Conservation (phyloP, 2,888 invertebrate species). For the Tinea pellionella region DNA sequence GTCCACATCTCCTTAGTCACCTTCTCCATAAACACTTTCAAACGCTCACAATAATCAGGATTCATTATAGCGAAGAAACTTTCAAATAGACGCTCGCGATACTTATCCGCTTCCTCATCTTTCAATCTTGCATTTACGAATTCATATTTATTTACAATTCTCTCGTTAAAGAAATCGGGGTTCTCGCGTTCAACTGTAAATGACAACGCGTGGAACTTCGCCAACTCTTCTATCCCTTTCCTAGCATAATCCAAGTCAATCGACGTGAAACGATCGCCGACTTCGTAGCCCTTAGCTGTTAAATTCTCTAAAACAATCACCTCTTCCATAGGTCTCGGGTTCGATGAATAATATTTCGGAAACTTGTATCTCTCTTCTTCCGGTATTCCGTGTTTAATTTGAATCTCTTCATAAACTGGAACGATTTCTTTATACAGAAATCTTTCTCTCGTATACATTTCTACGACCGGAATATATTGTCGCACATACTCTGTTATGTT, state of each 20-base stretch:
- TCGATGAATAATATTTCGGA: conserved; percentile 12
- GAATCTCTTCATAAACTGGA: conserved; percentile 11
- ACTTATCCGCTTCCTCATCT: background rate
- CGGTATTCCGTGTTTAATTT: conserved; percentile 11
- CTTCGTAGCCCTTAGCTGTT: conserved; percentile 6
- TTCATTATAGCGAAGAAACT: background rate
- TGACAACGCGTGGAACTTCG: conserved; percentile 17
- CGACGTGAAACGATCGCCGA: conserved; percentile 6
- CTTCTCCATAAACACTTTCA: conserved; percentile 4
- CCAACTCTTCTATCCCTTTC: conserved; percentile 10
- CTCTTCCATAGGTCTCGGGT: conserved; percentile 13
- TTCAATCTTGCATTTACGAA: background rate
- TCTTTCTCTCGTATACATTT: conserved; percentile 14
- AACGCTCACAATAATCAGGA: conserved; percentile 1
- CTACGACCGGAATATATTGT: conserved; percentile 2
- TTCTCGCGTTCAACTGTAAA: conserved; percentile 15
- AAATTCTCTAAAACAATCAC: conserved; percentile 14
- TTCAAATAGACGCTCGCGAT: background rate
- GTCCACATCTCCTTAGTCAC: background rate
- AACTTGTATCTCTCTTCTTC: conserved; percentile 14
- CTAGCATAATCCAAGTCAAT: conserved; percentile 15
- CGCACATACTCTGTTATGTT: conserved; percentile 7
- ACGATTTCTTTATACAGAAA: conserved; percentile 13
- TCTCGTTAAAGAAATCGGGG: conserved; percentile 8
- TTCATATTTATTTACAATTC: conserved; percentile 9